These are phyloP conservation scores for Nycticorax nycticorax DNA, from an alignment of 2,113 vertebrate species.

Conservation along the genomic window DNA sequence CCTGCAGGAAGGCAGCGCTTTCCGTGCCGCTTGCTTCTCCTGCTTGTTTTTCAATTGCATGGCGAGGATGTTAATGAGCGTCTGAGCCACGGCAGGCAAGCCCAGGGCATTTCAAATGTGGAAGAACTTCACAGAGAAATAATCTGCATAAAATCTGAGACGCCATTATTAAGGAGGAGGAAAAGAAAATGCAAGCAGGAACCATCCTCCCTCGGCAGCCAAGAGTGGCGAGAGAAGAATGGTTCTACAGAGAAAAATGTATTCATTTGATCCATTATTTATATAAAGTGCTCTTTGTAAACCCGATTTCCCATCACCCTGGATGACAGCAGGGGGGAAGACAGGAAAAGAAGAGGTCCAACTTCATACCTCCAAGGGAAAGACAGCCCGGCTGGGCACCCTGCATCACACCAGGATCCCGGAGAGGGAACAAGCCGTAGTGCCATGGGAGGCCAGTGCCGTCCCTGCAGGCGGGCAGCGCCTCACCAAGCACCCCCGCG, in stretches of 20 bases:
- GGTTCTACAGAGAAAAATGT: slow-evolving; percentile 47
- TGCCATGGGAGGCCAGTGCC: neutral
- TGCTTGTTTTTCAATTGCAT: slow-evolving; percentile 34
- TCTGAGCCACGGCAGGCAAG: slow-evolving; percentile 56
- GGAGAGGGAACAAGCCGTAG: neutral
- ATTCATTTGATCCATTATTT: slow-evolving; percentile 72
- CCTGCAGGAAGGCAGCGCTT: neutral
- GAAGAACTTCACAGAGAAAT: slow-evolving; percentile 65
- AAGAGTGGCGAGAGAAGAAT: slow-evolving; percentile 49
- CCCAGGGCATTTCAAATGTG: slow-evolving; percentile 65
- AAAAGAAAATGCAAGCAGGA: slow-evolving; percentile 53
- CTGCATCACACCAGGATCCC: neutral
- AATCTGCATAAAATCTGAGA: slow-evolving; percentile 67
- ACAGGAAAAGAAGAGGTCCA: slow-evolving; percentile 37
- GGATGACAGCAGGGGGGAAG: slow-evolving; percentile 51
- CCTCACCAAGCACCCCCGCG: neutral
- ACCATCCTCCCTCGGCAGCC: slow-evolving; percentile 10
- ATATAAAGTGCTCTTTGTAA: slow-evolving; percentile 69
- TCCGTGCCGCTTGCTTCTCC: neutral
- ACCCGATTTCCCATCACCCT: slow-evolving; percentile 46
- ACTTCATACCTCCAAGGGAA: neutral
- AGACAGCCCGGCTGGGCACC: neutral
- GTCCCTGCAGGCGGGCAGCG: neutral
- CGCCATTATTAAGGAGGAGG: slow-evolving; percentile 46
- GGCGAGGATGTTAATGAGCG: slow-evolving; percentile 52